These are phyloP conservation scores for Tigriopus californicus DNA, from an alignment of 2,888 invertebrate genomes.

Conservation along the genomic window DNA sequence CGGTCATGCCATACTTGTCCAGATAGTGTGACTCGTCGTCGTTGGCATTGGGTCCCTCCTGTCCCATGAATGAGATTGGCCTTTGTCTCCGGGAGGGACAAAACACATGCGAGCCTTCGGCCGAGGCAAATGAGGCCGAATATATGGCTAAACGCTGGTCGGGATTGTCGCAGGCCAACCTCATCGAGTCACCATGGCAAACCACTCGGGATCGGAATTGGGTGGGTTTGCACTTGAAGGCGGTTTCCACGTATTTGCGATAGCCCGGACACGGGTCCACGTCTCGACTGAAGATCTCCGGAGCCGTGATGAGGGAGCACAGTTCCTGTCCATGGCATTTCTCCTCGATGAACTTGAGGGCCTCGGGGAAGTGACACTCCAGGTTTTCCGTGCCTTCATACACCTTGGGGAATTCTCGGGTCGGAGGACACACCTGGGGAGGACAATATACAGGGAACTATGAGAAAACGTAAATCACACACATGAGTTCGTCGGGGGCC, in stretches of 20 bases:
- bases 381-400: neutral
- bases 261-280: conserved; percentile 74
- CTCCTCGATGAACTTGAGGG: conserved; percentile 10
- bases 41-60: too few relatives aligned
- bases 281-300: conserved; percentile 33
- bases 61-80: neutral
- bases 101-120: neutral
- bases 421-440: conserved; percentile 8
- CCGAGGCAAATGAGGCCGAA: conserved; percentile 8
- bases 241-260: conserved; percentile 79
- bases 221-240: conserved; percentile 93
- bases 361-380: conserved; percentile 4
- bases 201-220: conserved; percentile 26
- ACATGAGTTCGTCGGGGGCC: too few relatives aligned
- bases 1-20: neutral
- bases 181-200: neutral
- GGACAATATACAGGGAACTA: neutral
- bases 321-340: conserved; percentile 8
- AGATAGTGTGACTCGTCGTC: neutral
- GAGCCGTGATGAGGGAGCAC: conserved; percentile 1
- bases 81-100: neutral
- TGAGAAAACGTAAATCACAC: too few relatives aligned
- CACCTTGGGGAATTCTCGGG: neutral
- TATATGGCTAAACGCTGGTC: conserved; percentile 2
- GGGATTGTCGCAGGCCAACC: neutral